These are phyloP conservation scores for Platycheirus rosarum DNA, from an alignment of 2,888 invertebrate genomes.

Conservation along the genomic window DNA sequence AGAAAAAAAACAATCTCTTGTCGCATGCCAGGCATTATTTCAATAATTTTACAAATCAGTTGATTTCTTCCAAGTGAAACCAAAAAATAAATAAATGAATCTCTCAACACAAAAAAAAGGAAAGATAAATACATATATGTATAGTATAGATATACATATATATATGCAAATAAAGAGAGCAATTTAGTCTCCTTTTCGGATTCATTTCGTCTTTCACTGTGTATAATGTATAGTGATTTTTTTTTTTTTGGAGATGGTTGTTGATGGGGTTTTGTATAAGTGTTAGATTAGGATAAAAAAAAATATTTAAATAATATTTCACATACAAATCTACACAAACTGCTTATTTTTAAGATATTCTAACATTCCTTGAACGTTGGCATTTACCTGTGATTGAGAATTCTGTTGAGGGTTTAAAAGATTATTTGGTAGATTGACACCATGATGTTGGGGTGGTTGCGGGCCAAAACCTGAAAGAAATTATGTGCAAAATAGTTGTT, in stretches of 20 bases:
- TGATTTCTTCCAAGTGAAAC: constrained; percentile 19
- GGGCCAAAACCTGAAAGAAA: constrained; percentile 78
- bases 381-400: constrained; percentile 80
- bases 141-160: too few relatives aligned
- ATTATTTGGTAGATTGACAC: constrained; percentile 79
- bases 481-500: too few relatives aligned
- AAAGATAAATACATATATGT: too few relatives aligned
- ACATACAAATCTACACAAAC: constrained; percentile 78
- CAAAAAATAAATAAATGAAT: constrained; percentile 44
- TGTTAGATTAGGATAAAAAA: constrained; percentile 40
- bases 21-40: constrained; percentile 67
- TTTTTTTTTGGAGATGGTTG: constrained; percentile 12
- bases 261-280: constrained; percentile 49
- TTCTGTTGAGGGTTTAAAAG: constrained; percentile 80
- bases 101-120: constrained; percentile 23
- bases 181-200: background rate
- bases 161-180: constrained; percentile 17
- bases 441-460: constrained; percentile 78
- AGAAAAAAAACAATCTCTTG: constrained; percentile 30
- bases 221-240: constrained; percentile 8
- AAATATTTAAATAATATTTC: constrained; percentile 46
- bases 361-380: constrained; percentile 81
- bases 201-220: constrained; percentile 14
- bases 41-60: constrained; percentile 35
- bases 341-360: constrained; percentile 80